Base-by-base conservation (phyloP, 2,888 invertebrate genomes). In the Hypena proboscidalis region DNA sequence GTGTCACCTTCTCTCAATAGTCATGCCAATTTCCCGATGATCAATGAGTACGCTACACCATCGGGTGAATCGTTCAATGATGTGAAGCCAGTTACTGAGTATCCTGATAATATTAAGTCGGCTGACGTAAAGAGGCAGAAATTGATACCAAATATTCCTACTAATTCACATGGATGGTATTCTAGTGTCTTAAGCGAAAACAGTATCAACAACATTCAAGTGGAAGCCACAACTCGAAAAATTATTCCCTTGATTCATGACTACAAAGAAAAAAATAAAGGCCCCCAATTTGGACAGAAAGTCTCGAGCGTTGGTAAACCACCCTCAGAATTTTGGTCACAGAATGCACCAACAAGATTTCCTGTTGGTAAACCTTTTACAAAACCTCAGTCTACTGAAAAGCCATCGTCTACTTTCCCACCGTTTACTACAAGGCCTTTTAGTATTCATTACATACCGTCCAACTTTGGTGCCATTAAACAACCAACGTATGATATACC, bases 1-100 rank as follows among this genome's bases (percentile, higher is more conserved):
- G 45, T 75, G 40, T 41, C 64, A 8, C 64, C 77, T 8, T 80
- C 85, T 32, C 25, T 74, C 6, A 91, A 91, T 40, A 90, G 90
- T 62, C 91, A 91, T 50, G 91, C 90, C 0, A 91, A 91, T 64
- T 91, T 91, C 70, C 91, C 90, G 1, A 84, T 89, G 82, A 74
- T 80, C 8, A 85, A 85, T 55, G 89, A 87, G 21, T 53, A 72
- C 34, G 58, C 47, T 1, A 47, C 67, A 15, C 48, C 65, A 6
- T 36, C 53, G 26, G 68, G 48, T 43, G 54, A 19, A 30, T 50
- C 60, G n/a, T n/a, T n/a, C 4, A 35, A 48, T 10, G 46, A 69
- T 26, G 40, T 75, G 0, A 80, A 79, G 58, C 78, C 77, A 19
- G 77, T 80, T 0, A 76, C 70, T 14, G 83, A 82, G 65, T 63